phyloP scores from a whole-genome alignment of 2,797 vertebrate species.

The Coreius guichenoti region DNA sequence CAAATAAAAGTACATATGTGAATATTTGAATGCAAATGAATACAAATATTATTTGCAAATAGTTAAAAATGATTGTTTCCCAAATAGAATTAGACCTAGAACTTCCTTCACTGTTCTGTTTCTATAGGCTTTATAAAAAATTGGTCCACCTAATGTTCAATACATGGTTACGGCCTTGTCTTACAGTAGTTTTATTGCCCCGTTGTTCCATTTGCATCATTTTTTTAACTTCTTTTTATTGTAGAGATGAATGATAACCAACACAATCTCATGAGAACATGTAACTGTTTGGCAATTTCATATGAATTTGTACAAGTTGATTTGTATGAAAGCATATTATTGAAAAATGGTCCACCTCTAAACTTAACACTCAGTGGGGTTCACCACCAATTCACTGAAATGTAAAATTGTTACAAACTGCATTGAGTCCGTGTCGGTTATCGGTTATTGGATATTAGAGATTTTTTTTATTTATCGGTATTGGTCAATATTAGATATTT shows the following conservation, averaged over 20 bases:
- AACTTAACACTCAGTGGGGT: background rate
- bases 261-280: background rate
- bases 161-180: too few species aligned
- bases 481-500: background rate
- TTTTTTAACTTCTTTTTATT: background rate
- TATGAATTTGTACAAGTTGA: background rate
- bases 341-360: background rate
- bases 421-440: background rate
- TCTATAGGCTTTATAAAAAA: too few species aligned
- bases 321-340: background rate
- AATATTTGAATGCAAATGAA: too few species aligned
- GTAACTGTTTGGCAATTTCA: background rate
- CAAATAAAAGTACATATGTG: too few species aligned
- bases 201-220: too few species aligned
- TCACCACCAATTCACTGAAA: background rate
- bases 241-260: background rate
- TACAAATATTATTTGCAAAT: too few species aligned
- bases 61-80: too few species aligned
- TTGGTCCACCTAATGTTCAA: too few species aligned
- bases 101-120: too few species aligned
- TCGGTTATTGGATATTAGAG: background rate
- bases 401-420: too few species aligned
- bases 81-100: too few species aligned
- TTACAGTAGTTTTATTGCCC: background rate
- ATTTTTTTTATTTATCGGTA: background rate